Evolutionary conservation across 2,888 invertebrate species (phyloP).

Genomic region (Xanthorhoe designata): DNA sequence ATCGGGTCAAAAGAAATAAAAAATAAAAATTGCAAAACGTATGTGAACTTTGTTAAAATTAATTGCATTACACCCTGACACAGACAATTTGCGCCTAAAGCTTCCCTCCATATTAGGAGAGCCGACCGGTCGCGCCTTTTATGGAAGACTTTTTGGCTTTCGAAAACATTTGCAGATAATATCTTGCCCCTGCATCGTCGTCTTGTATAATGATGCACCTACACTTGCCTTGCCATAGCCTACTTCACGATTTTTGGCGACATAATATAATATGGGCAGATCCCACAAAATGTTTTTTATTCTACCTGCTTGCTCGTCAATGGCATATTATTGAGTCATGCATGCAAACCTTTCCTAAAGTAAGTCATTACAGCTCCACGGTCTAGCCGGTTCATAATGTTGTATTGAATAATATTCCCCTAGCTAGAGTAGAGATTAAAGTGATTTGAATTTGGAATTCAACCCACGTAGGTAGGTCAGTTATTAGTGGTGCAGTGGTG

Average conservation of each 20-base stretch:
- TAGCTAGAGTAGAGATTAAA: too few relatives aligned
- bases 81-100: conserved; percentile 72
- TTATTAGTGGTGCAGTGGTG: too few relatives aligned
- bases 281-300: too few relatives aligned
- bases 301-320: too few relatives aligned
- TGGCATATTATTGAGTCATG: too few relatives aligned
- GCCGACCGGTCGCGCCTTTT: conserved; percentile 69
- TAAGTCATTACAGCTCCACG: too few relatives aligned
- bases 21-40: conserved; percentile 54
- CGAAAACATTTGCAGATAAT: conserved; percentile 73
- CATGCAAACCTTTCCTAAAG: too few relatives aligned
- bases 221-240: conserved; percentile 32
- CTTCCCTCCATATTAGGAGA: conserved; percentile 67
- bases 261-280: too few relatives aligned
- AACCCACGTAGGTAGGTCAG: too few relatives aligned
- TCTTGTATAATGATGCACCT: conserved; percentile 51
- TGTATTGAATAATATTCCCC: too few relatives aligned
- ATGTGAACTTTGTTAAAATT: conserved; percentile 65
- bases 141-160: conserved; percentile 74
- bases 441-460: too few relatives aligned
- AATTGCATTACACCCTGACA: conserved; percentile 69
- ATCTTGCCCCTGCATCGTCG: conserved; percentile 45
- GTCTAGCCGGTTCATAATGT: too few relatives aligned
- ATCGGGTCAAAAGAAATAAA: conserved; percentile 39
- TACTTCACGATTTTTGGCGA: conserved; percentile 36